Base-by-base conservation (phyloP, 2,113 vertebrate species). In the Oceanodroma tethys region DNA sequence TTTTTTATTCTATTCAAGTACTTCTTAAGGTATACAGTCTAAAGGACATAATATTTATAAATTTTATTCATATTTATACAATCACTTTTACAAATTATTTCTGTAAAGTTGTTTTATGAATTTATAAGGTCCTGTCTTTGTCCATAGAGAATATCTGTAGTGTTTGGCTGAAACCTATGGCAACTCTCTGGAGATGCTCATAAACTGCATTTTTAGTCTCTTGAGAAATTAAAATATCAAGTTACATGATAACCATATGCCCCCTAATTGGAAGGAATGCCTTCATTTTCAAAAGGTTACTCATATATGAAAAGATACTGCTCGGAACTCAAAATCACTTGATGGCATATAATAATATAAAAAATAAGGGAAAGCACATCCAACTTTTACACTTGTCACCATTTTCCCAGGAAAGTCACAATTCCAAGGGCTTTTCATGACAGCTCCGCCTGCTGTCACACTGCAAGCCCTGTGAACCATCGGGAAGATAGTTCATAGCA, bases 1-100 rank as follows among this genome's bases (percentile, higher is more conserved):
- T 30, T 93, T 66, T 85, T 90, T 91, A 72, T 82, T 90, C 82
- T 84, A 42, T 88, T 81, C 60, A 97, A 97, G 87, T 94, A 86
- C 32, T 96, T 84, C 90, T 96, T 92, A 93, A 68, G 68, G 16
- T 55, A 75, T 27, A 59, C 20, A 67, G 38, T 43, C 8, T 79
- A 74, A 86, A 81, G 32, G 23, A 78, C 14, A 50, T 16, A 47
- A 43, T 71, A 74, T 63, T 84, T 91, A 63, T 15, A 78, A 43
- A 42, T 59, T 70, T 42, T 78, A 47, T 36, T 47, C 20, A 59
- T 63, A 70, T 43, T 97, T 94, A 93, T 93, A 92, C 96, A 96
- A 78, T 70, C 8, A 34, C 14, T 62, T 65, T 56, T 70, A 48
- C 4, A 67, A 75, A 82, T 48, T 55, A 74, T 86, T 81, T 73